Evolutionary conservation across 2,888 invertebrate species (phyloP), one percentile per base, ranked within the genome.

Genomic region (Aquatica leii): DNA sequence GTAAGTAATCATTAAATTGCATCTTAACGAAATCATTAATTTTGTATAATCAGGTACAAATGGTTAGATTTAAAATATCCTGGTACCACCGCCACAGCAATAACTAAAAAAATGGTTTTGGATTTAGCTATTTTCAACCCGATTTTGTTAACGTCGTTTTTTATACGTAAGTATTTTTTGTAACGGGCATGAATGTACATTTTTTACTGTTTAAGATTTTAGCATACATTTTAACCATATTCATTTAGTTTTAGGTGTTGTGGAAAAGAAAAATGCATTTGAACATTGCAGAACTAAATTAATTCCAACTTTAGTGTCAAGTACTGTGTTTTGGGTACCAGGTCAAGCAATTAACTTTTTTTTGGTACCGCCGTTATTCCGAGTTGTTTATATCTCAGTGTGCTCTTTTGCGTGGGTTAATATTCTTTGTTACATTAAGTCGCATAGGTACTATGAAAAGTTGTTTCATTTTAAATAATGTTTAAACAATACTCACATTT

Each of bases 361-460:
- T 46, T 79, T 91, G 54, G 78, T 95, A 52, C 90, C 93, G 0
- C 86, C 93, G 0, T 81, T 88, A 54, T 86, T 90, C 58, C 84
- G 94, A 15, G 92, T 95, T 0, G 86, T 90, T 1, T 95, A 91
- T 74, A 91, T 95, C 20, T 91, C 93, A 0, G 82, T 87, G 0
- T 91, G 89, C 51, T 90, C 93, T 0, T 91, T 94, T 73, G 79
- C 90, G 18, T 95, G 94, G 94, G 90, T 93, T 60, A 94, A 94
- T 75, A 90, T 94, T 57, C 82, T 95, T 17, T 94, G 93, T 76
- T 92, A 89, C 80, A 87, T 93, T 65, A 94, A 94, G 77, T 82
- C 91, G n/a, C n/a, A n/a, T n/a, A n/a, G 56, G 86, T 86, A 64
- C 34, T 8, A 34, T 34, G 9, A 34, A 34, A 34, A 34, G 6